phyloP scores from a whole-genome alignment of 30 jellyfish, hydroid and myxozoan species.

The Mastigias papua region DNA sequence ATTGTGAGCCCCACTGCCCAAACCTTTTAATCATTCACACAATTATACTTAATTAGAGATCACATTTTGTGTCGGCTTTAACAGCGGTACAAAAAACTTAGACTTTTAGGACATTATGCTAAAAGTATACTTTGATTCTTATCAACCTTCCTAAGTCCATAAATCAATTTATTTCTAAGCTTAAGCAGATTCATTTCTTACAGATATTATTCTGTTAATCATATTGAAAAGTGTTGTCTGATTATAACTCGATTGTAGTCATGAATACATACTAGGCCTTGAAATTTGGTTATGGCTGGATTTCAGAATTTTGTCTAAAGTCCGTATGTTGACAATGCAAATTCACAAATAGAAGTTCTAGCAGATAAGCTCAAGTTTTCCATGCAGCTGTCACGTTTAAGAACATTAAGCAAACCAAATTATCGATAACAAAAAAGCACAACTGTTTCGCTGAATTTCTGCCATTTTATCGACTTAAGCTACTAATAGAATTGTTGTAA shows the following conservation, averaged over 20 bases:
- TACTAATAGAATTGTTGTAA: slow-evolving; percentile 3
- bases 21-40: neutral
- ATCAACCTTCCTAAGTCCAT: neutral
- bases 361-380: slow-evolving; percentile 27
- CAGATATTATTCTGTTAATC: neutral
- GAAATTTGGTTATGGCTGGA: slow-evolving; percentile 4
- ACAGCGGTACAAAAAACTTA: neutral
- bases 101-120: neutral
- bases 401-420: slow-evolving; percentile 52
- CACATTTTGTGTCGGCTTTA: neutral
- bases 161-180: neutral
- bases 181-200: slow-evolving; percentile 13
- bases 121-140: neutral
- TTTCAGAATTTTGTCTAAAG: slow-evolving; percentile 1
- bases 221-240: slow-evolving; percentile 14
- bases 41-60: neutral
- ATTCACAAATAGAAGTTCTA: neutral
- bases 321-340: neutral
- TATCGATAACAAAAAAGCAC: slow-evolving; percentile 43
- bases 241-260: slow-evolving; percentile 16
- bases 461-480: slow-evolving; percentile 10
- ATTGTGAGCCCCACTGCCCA: neutral
- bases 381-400: slow-evolving; percentile 58
- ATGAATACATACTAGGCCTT: neutral
- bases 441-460: slow-evolving; percentile 28